phyloP scores from a whole-genome alignment of 2,888 invertebrate species.

The Mythimna loreyi region DNA sequence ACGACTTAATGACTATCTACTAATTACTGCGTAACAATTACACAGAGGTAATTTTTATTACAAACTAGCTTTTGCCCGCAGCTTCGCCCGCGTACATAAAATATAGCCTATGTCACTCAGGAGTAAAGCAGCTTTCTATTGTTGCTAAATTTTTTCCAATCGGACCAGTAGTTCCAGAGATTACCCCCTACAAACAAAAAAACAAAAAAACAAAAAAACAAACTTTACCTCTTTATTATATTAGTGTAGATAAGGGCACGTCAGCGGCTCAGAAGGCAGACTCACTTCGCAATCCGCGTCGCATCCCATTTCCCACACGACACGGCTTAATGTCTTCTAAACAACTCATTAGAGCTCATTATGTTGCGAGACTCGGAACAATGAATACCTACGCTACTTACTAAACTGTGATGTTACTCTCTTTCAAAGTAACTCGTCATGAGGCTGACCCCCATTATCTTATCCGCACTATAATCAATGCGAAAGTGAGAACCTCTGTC shows the following conservation, averaged over 20 bases:
- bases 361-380: constrained; percentile 53
- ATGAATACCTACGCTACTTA: constrained; percentile 31
- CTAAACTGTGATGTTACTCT: constrained; percentile 41
- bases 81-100: no score
- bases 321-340: constrained; percentile 52
- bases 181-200: no score
- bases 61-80: no score
- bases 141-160: no score
- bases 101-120: no score
- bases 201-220: no score
- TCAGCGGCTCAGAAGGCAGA: constrained; percentile 6
- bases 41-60: constrained; percentile 41
- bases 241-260: constrained; percentile 56
- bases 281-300: constrained; percentile 46
- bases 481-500: constrained; percentile 5
- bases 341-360: constrained; percentile 59
- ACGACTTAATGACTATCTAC: constrained; percentile 10
- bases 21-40: constrained; percentile 35
- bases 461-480: constrained; percentile 10
- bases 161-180: no score
- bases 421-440: constrained; percentile 43
- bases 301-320: constrained; percentile 60
- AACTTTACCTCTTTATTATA: no score
- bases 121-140: no score
- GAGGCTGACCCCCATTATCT: constrained; percentile 15